phyloP scores from a whole-genome alignment of 2,888 invertebrate species.

The Piscicola geometra region DNA sequence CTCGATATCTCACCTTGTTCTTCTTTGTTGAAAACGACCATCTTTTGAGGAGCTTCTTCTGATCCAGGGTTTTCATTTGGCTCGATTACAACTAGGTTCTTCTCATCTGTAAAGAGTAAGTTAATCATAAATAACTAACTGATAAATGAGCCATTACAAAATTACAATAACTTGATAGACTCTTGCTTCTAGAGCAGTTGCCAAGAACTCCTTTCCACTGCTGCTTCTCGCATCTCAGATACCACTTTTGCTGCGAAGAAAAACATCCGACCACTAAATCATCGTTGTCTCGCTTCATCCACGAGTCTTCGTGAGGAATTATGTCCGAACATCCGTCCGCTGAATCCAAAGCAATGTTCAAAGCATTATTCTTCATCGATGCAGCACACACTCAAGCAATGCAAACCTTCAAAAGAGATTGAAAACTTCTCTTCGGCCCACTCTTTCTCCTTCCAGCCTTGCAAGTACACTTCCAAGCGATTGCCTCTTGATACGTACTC shows the following conservation, averaged over 20 bases:
- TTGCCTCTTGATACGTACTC: neutral
- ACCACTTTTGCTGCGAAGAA: conserved; percentile 37
- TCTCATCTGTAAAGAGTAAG: neutral
- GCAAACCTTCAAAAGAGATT: conserved; percentile 7
- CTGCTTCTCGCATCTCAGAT: conserved; percentile 35
- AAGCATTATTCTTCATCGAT: neutral
- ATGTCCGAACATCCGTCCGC: conserved; percentile 39
- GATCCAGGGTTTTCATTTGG: neutral
- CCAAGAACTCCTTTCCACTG: conserved; percentile 39
- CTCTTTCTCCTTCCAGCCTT: neutral
- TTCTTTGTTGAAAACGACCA: neutral
- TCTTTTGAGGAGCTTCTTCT: neutral
- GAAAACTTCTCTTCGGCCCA: conserved; percentile 6
- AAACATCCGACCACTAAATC: conserved; percentile 37
- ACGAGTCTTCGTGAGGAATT: conserved; percentile 35
- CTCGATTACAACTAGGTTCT: neutral
- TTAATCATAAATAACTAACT: neutral
- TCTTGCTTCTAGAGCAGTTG: conserved; percentile 36
- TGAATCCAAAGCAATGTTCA: neutral
- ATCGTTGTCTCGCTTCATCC: conserved; percentile 38
- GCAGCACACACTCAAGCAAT: neutral
- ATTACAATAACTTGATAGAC: neutral
- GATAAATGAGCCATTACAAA: neutral
- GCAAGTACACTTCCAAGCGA: neutral
- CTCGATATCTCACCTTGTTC: neutral